Evolutionary conservation across 64 coral and sea anemone genomes (phyloP), one percentile per base, ranked within the genome.

Genomic region (Exaiptasia diaphana): DNA sequence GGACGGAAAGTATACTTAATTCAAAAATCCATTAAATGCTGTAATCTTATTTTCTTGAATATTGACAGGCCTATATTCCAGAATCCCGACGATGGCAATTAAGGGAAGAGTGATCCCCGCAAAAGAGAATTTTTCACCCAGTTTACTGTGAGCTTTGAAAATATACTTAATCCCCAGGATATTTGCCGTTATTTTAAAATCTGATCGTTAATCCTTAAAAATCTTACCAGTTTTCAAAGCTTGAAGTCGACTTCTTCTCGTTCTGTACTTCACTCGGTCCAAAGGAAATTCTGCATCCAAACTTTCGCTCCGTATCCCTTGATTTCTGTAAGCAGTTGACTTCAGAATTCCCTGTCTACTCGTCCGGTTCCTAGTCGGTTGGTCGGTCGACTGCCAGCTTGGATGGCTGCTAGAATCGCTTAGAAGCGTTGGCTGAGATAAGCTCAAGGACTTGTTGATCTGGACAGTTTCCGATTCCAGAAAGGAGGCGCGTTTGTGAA

Each of bases 251-350:
- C 9, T 37, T 65, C 31, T 65, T 18, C 30, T 30, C 1, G 61
- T 24, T 37, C 26, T n/a, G 38, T 65, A 36, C 32, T 65, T 65
- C n/a, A 37, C 30, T 5, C 38, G 4, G 1, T 65, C 31, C 3
- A 65, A 17, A 18, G 61, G 61, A 20, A 65, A 65, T 35, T 38
- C 61, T 17, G 32, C 61, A 78, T 78, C 84, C 26, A 78, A 64
- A 41, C 91, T 89, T 77, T 83, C 91, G 56, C 50, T 25, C 39
- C 59, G 82, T 39, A 94, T 83, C 12, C 67, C 91, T 58, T 94
- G 91, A 85, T 94, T 94, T 80, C 80, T 94, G 71, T 80, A 94
- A 29, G 91, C 91, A 10, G 81, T 84, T 38, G 91, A 94, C 74
- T 94, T 94, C 14, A 94, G 71, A 89, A 94, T 94, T 8, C 91